Conservation (phyloP, 2,113 vertebrate genomes). For the Oreotragus oreotragus region DNA sequence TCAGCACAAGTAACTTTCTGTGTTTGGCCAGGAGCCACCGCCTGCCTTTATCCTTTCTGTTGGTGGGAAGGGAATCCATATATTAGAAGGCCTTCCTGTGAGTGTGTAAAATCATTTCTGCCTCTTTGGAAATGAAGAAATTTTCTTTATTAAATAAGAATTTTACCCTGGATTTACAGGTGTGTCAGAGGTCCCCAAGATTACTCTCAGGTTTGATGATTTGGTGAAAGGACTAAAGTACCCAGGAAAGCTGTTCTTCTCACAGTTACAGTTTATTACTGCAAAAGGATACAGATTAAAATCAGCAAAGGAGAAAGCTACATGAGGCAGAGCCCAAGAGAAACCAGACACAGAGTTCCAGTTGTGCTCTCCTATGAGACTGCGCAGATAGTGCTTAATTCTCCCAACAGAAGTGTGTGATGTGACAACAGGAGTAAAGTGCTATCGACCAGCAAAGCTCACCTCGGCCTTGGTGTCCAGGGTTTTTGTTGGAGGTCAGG, state of each 20-base stretch:
- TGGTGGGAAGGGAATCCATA: neutral
- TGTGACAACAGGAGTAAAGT: neutral
- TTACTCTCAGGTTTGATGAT: neutral
- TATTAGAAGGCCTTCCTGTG: neutral
- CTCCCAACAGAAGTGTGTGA: neutral
- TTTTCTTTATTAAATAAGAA: neutral
- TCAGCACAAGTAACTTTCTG: neutral
- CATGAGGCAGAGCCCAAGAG: neutral
- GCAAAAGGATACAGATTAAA: slow-evolving; percentile 2
- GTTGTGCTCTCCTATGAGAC: neutral
- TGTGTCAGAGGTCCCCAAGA: neutral
- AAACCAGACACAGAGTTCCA: neutral
- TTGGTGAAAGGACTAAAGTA: neutral
- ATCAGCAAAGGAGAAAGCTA: neutral
- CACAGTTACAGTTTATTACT: neutral
- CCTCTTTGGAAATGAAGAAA: slow-evolving; percentile 33
- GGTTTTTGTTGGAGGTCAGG: neutral
- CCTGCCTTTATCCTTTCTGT: neutral
- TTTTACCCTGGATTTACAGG: neutral
- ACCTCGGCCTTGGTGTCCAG: neutral
- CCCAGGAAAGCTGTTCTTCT: neutral
- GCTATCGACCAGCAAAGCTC: neutral
- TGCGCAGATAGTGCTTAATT: neutral
- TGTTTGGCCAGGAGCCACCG: neutral
- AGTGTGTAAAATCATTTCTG: neutral